Evolutionary conservation across 2,888 invertebrate species (phyloP), one percentile per base, ranked within the genome.

Genomic region (Drosophila vallismaia): DNA sequence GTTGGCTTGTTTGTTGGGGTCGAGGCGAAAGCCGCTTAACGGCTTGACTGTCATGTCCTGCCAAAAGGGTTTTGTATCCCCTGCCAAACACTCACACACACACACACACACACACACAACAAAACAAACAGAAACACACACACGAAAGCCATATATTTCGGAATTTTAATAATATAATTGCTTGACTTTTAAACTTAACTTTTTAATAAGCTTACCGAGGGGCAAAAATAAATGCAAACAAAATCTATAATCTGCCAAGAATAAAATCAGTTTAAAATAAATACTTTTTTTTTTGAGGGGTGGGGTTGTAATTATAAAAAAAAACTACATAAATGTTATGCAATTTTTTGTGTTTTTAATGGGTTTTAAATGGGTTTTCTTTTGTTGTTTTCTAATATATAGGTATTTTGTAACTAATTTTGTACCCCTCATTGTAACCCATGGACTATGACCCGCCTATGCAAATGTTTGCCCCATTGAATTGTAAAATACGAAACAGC

Each of bases 401-500:
- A n/a, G n/a, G n/a, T n/a, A 28, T 28, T 28, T 28, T 0, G 9
- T 19, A 0, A 3, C 40, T 42, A 42, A 3, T 46, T 5, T 24
- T n/a, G 0, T 14, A 7, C 9, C 62, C 60, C 9, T 40, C 9
- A 24, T 29, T 66, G 84, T 72, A 54, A 5, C 24, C 26, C 45
- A 52, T 36, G 36, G 36, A 36, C 36, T 36, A 48, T 36, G 31
- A 49, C 46, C 48, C 51, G 69, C 71, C 71, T 71, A 79, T 86
- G 84, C 80, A 83, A 80, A 79, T 86, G 80, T 83, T 77, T 46
- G 14, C 56, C 31, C 71, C 81, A 83, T 80, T 80, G 84, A 86
- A 80, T 83, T 83, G 84, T 80, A 74, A 80, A 86, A 80, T 74
- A 84, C 75, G 77, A 69, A 71, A 52, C 73, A 76, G 66, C 73